Evolutionary conservation across 1,140 invertebrate genomes (phyloP).

Genomic region (Bemisia tabaci): DNA sequence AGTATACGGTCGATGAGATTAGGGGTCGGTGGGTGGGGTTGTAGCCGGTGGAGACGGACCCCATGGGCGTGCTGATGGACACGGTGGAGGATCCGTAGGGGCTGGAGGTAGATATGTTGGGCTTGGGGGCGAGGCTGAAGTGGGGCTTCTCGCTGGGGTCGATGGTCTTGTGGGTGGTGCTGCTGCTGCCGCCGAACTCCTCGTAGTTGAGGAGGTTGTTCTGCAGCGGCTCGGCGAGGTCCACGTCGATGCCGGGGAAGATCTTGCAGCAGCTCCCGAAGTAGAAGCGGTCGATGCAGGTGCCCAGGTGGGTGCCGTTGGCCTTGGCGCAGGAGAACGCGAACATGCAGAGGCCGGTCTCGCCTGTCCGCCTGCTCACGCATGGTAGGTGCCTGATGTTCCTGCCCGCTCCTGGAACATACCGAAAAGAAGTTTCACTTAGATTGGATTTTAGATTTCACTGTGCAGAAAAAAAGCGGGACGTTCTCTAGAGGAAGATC

Average conservation of each 20-base stretch:
- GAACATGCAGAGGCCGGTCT: constrained; percentile 84
- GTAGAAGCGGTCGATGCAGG: constrained; percentile 83
- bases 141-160: constrained; percentile 4
- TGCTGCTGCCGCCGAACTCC: constrained; percentile 9
- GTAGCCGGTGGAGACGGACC: constrained; percentile 3
- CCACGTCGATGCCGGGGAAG: constrained; percentile 31
- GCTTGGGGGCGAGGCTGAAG: not conserved
- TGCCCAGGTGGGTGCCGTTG: constrained; percentile 78
- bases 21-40: not conserved
- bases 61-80: constrained; percentile 10
- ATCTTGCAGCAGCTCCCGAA: constrained; percentile 81
- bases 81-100: constrained; percentile 6
- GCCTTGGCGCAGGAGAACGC: constrained; percentile 82
- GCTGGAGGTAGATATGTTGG: constrained; percentile 10
- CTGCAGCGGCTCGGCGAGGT: constrained; percentile 20
- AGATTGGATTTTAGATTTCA: no score
- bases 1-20: not conserved
- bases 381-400: constrained; percentile 79
- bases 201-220: constrained; percentile 19
- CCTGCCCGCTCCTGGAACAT: constrained; percentile 54
- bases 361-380: constrained; percentile 57
- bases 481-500: no score
- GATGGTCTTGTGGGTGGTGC: not conserved
- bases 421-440: no score
- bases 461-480: no score